Conservation (phyloP, 2,888 invertebrate genomes). For the Clusia tigrina region DNA sequence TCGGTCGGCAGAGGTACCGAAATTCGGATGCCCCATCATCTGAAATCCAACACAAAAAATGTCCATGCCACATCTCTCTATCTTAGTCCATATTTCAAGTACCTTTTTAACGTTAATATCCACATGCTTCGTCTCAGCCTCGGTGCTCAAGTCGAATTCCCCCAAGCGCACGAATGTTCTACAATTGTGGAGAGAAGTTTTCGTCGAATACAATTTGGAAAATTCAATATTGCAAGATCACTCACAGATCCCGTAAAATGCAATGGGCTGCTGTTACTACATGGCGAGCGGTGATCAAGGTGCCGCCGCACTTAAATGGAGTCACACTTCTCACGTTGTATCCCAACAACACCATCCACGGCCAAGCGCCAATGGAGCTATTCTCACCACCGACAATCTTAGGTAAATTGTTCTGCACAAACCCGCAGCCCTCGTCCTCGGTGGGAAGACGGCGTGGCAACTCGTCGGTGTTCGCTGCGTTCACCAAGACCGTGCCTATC, state of each 20-base stretch:
- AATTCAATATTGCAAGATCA: too few relatives aligned
- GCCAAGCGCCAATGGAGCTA: constrained; percentile 75
- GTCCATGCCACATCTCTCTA: background rate
- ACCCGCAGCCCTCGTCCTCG: constrained; percentile 69
- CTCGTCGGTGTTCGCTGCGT: constrained; percentile 9
- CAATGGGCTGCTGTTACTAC: constrained; percentile 70
- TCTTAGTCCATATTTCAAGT: too few relatives aligned
- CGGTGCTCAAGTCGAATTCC: constrained; percentile 73
- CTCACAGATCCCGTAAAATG: constrained; percentile 50
- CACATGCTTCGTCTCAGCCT: constrained; percentile 67
- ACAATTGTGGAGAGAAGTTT: constrained; percentile 39
- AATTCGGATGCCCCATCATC: constrained; percentile 43
- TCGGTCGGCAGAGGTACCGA: constrained; percentile 62
- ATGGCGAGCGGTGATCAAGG: constrained; percentile 63
- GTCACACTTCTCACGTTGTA: constrained; percentile 66
- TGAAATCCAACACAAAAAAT: constrained; percentile 21
- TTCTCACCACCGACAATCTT: constrained; percentile 76
- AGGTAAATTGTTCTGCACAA: constrained; percentile 66
- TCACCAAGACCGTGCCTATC: background rate
- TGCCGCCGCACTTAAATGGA: constrained; percentile 65
- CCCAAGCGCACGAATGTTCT: constrained; percentile 77
- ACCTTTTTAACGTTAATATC: constrained; percentile 68
- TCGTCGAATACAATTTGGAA: too few relatives aligned
- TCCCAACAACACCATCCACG: constrained; percentile 79
- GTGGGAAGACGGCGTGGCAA: constrained; percentile 36